Evolutionary conservation across 2,797 vertebrate genomes (phyloP).

Genomic region (Anomalospiza imberbis): DNA sequence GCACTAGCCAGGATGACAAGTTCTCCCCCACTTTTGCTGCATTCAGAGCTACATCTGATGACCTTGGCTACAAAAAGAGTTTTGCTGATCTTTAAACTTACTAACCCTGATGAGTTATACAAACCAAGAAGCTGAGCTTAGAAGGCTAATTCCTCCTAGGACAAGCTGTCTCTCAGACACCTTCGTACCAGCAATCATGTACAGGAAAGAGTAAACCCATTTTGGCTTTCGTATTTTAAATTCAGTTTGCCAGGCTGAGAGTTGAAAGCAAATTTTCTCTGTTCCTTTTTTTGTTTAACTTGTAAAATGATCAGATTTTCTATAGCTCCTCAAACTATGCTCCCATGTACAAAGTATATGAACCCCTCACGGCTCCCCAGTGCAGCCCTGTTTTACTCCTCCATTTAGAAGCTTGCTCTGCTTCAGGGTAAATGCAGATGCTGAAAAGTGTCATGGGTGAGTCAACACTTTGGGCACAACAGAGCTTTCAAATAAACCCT

Average conservation of each 20-base stretch:
- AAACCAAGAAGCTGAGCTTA: background rate
- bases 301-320: background rate
- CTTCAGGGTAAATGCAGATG: background rate
- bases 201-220: background rate
- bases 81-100: background rate
- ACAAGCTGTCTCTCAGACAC: background rate
- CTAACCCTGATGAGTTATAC: background rate
- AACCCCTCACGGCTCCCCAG: background rate
- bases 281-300: background rate
- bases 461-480: background rate
- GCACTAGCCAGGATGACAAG: background rate
- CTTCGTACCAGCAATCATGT: background rate
- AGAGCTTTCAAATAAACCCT: slow-evolving; percentile 26
- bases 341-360: background rate
- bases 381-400: background rate
- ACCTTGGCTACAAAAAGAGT: background rate
- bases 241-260: background rate
- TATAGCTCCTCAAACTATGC: background rate
- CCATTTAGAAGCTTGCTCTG: background rate
- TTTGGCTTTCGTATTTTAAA: background rate
- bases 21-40: background rate
- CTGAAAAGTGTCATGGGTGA: background rate
- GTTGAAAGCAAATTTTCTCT: background rate
- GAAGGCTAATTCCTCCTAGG: background rate
- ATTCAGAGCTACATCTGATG: background rate